These are phyloP conservation scores for Momotus momota DNA, from an alignment of 2,797 vertebrate genomes.

Conservation along the genomic window DNA sequence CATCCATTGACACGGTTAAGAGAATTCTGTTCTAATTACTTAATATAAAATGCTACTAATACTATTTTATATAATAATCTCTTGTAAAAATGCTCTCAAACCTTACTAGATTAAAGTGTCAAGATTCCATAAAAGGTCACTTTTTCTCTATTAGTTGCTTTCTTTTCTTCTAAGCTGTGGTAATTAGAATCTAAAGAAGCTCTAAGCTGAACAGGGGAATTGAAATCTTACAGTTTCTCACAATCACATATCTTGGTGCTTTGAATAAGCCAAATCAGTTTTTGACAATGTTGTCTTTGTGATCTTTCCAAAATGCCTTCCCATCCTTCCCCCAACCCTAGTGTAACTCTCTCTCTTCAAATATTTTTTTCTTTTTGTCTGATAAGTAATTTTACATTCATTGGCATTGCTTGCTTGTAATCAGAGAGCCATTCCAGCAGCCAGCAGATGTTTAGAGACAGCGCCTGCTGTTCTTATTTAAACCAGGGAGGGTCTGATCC, in stretches of 20 bases:
- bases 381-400: slow-evolving; percentile 59
- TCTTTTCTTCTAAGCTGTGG: slow-evolving; percentile 11
- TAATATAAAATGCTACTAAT: background rate
- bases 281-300: slow-evolving; percentile 61
- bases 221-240: slow-evolving; percentile 50
- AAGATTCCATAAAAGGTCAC: slow-evolving; percentile 49
- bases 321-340: background rate
- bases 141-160: slow-evolving; percentile 15
- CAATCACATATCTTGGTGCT: slow-evolving; percentile 22
- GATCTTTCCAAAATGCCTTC: slow-evolving; percentile 37
- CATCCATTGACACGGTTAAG: background rate
- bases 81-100: background rate
- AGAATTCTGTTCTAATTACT: background rate
- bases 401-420: slow-evolving; percentile 22
- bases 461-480: background rate
- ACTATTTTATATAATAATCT: background rate
- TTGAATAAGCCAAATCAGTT: slow-evolving; percentile 63
- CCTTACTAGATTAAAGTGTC: slow-evolving; percentile 39
- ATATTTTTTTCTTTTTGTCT: background rate
- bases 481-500: background rate
- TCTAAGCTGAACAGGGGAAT: slow-evolving; percentile 40
- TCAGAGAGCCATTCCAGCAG: slow-evolving; percentile 56
- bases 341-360: background rate
- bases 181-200: slow-evolving; percentile 57
- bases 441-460: slow-evolving; percentile 57